Evolutionary conservation across 2,113 vertebrate species (phyloP), one percentile per base, ranked within the genome.

Genomic region (Periophthalmus modestus): DNA sequence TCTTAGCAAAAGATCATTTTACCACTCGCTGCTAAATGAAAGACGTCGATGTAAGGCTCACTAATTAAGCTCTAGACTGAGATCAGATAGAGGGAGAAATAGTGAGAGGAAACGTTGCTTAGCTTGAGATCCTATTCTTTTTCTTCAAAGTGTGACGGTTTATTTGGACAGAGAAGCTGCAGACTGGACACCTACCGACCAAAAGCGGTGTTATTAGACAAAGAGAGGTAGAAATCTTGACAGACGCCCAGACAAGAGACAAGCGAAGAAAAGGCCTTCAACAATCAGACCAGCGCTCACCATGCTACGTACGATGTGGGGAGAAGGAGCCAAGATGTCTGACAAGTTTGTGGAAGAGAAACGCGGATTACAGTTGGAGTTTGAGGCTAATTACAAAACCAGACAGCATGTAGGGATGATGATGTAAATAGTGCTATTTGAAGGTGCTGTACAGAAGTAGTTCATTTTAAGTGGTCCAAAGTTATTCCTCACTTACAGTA

Each of bases 1-100:
- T 39, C 90, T 83, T 55, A 7, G 73, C 88, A 87, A 84, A 77
- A 86, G 86, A 85, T 88, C 88, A 88, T 86, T 85, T 88, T 87
- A 69, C 86, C 73, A 77, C 80, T 85, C 69, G 58, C 80, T 77
- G 82, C 77, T 24, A 83, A 92, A 91, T 90, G 85, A 90, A 91
- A 90, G 72, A 68, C 79, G 63, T 10, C 77, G 83, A 62, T 82
- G 84, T 68, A 21, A 80, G 78, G 73, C 80, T 85, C 4, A 2
- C 80, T 87, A 85, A 90, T 82, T 87, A 82, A 54, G 74, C 79
- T 72, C 71, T 81, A 89, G 88, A 72, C 80, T 68, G 70, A 52
- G 58, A 85, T 78, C 57, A 83, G 84, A 87, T 80, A 79, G 84
- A 81, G 85, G 85, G 68, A 50, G 72, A 77, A 68, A 87, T 72